Conservation (phyloP, 2,797 vertebrate genomes). For the Myripristis murdjan region DNA sequence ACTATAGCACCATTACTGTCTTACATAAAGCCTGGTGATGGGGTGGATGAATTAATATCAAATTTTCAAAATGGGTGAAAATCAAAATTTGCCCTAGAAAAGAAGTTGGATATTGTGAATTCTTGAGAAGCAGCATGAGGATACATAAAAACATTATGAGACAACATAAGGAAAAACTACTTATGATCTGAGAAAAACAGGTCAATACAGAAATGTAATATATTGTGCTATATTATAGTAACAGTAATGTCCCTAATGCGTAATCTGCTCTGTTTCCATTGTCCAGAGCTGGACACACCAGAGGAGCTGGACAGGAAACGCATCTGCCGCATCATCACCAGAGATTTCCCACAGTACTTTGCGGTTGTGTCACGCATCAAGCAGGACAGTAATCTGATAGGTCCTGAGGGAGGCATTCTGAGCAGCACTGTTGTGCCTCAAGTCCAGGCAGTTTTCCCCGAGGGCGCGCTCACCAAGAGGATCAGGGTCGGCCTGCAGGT, state of each 20-base stretch:
- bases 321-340: conserved; percentile 96
- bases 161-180: too few species aligned
- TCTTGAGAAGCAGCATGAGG: too few species aligned
- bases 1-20: too few species aligned
- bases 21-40: too few species aligned
- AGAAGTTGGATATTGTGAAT: too few species aligned
- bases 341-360: conserved; percentile 98
- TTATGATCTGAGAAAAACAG: too few species aligned
- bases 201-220: too few species aligned
- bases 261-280: neutral
- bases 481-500: conserved; percentile 99
- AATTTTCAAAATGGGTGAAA: too few species aligned
- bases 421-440: conserved; percentile 97
- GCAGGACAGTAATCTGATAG: conserved; percentile 97
- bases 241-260: neutral
- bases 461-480: conserved; percentile 96
- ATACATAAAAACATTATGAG: too few species aligned
- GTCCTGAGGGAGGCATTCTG: conserved; percentile 95
- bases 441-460: conserved; percentile 97
- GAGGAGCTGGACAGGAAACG: conserved; percentile 97
- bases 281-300: conserved; percentile 91
- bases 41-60: too few species aligned
- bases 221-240: neutral
- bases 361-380: conserved; percentile 97
- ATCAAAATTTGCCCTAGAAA: too few species aligned